Percentiles rank a stretch among this genome's conserved stretches.
Conservation (phyloP, 1,140 invertebrate genomes). For the Campodea augens region DNA sequence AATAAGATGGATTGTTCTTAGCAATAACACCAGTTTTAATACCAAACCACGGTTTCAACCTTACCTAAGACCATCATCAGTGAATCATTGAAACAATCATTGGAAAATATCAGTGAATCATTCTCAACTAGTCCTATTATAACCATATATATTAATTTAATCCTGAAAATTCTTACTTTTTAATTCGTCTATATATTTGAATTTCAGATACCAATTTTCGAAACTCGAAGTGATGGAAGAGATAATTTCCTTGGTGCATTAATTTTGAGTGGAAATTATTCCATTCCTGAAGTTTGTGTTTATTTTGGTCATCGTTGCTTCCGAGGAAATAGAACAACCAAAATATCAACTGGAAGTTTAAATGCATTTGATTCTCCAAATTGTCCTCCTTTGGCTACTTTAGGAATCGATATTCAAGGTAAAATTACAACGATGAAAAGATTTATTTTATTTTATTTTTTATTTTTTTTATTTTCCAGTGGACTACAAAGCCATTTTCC, state of each 20-base stretch:
- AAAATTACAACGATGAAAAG: conserved; percentile 13
- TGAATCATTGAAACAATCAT: no score
- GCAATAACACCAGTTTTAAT: no score
- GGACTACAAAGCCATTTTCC: conserved; percentile 56
- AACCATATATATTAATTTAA: conserved; percentile 1
- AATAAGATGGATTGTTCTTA: no score
- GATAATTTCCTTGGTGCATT: conserved; percentile 84
- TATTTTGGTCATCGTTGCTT: conserved; percentile 78
- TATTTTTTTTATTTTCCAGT: conserved; percentile 42
- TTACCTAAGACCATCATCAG: no score
- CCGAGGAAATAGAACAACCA: conserved; percentile 77
- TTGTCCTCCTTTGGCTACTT: conserved; percentile 54
- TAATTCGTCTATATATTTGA: conserved; percentile 5
- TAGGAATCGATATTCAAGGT: conserved; percentile 52
- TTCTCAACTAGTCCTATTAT: not conserved
- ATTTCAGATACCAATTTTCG: conserved; percentile 74
- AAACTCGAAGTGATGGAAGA: conserved; percentile 69
- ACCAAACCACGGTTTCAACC: no score
- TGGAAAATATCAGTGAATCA: no score
- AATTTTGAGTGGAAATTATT: conserved; percentile 73
- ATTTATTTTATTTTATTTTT: no score
- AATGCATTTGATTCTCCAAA: conserved; percentile 87
- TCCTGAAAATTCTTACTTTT: not conserved
- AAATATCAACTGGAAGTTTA: conserved; percentile 57
- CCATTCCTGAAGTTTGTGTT: conserved; percentile 84